Evolutionary conservation across 2,888 invertebrate species (phyloP), one percentile per base, ranked within the genome.

Genomic region (Drosophila infuscata): DNA sequence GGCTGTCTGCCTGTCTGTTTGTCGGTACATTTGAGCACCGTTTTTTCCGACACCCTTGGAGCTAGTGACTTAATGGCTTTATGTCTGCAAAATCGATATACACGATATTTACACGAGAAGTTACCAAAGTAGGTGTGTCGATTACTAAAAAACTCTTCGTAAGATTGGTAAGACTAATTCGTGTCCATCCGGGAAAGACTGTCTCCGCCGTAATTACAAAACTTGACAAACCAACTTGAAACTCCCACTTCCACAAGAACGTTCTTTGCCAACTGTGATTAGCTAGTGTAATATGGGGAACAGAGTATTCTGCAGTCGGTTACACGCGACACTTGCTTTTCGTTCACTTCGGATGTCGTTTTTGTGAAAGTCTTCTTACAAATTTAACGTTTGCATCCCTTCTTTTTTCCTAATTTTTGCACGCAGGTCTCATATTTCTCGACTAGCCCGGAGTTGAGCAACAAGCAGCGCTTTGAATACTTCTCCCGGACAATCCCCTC

Each of bases 401-500:
- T 46, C 7, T 7, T 25, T 25, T 56, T 62, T 20, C 48, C 17
- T 36, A 29, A n/a, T 32, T 20, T 32, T 38, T 29, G 17, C 52
- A 46, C 48, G 3, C 79, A 98, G 98, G 98, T 98, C 20, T 98
- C 98, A 0, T 99, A 97, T 94, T 98, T 98, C 94, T 98, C 98
- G 0, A 98, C 98, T 1, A 98, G 98, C 81, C 97, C 98, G 0
- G 98, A 98, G 93, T 94, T 99, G 78, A 98, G 98, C 79, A 98
- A 98, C 94, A 98, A 98, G 91, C 97, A 98, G 82, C 95, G 98
- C 5, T 99, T 98, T 93, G 98, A 98, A 91, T 99, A 97, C 93
- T 99, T 99, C 94, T 96, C 98, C 3, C 94, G 98, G 52, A 99
- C 98, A 7, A 98, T 99, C 85, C 98, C 98, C 2, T 98, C 98